Conservation (phyloP, 2,888 invertebrate genomes). For the Allolobophora icterica region DNA sequence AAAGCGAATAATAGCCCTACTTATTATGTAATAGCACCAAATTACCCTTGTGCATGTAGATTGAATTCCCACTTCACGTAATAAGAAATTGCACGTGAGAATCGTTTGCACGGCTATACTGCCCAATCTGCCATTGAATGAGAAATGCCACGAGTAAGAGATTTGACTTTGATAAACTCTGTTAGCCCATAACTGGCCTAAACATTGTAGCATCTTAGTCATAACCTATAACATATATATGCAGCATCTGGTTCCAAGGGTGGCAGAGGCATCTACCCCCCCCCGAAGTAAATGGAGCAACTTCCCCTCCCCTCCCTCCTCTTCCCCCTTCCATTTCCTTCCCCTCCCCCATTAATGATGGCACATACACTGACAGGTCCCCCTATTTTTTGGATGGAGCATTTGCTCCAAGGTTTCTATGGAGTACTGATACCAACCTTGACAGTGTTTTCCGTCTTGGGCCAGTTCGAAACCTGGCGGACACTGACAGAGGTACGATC, state of each 20-base stretch:
- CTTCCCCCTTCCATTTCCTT: too few species aligned
- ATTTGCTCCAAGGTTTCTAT: too few species aligned
- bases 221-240: neutral
- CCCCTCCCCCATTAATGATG: too few species aligned
- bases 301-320: too few species aligned
- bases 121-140: neutral
- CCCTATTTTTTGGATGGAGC: too few species aligned
- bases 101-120: neutral
- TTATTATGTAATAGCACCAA: neutral
- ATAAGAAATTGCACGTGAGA: neutral
- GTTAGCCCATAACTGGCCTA: too few species aligned
- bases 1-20: neutral
- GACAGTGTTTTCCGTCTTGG: conserved; percentile 36
- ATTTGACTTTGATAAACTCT: too few species aligned
- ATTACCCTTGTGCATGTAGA: neutral
- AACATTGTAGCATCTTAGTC: neutral
- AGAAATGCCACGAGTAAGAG: neutral
- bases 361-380: too few species aligned
- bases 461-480: conserved; percentile 75
- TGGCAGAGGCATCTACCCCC: too few species aligned
- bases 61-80: neutral
- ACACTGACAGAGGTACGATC: conserved; percentile 83
- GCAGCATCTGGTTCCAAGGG: neutral
- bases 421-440: conserved; percentile 12
- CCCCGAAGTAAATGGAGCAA: too few species aligned